Evolutionary conservation across 1,140 invertebrate genomes (phyloP).

Genomic region (Saccostrea glomerata): DNA sequence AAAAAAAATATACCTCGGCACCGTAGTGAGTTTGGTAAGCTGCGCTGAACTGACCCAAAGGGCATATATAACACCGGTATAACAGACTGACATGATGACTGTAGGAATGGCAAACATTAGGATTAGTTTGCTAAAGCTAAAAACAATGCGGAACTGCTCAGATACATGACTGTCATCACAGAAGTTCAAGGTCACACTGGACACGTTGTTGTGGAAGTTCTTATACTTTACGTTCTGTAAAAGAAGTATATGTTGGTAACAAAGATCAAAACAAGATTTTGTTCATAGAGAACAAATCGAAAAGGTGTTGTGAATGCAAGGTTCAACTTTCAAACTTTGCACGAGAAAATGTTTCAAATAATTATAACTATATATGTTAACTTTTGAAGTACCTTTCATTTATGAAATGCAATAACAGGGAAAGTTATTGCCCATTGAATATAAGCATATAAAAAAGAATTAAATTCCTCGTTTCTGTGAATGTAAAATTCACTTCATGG

Average conservation of each 20-base stretch:
- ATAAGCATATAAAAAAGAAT: no score
- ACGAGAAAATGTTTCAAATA: no score
- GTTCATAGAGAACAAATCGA: no score
- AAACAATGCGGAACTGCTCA: conserved; percentile 67
- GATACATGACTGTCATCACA: conserved; percentile 75
- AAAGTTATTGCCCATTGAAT: no score
- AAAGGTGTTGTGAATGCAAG: no score
- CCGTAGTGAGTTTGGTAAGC: conserved; percentile 68
- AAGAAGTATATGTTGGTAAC: background rate
- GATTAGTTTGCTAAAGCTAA: conserved; percentile 80
- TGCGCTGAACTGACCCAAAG: conserved; percentile 81
- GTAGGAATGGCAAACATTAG: conserved; percentile 81
- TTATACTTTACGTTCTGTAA: conserved; percentile 75
- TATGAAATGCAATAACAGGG: no score
- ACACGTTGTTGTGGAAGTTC: conserved; percentile 77
- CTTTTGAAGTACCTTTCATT: no score
- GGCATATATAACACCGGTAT: conserved; percentile 81
- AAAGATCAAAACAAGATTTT: no score
- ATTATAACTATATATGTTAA: no score
- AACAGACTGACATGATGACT: conserved; percentile 81
- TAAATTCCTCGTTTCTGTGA: no score
- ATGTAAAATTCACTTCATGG: no score
- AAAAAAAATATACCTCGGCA: conserved; percentile 52
- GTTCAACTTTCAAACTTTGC: no score
- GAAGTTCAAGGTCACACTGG: conserved; percentile 75